Percentiles rank a stretch among this genome's conserved stretches.
phyloP scores from a whole-genome alignment of 2,113 vertebrate genomes.

The Alethe castanea region DNA sequence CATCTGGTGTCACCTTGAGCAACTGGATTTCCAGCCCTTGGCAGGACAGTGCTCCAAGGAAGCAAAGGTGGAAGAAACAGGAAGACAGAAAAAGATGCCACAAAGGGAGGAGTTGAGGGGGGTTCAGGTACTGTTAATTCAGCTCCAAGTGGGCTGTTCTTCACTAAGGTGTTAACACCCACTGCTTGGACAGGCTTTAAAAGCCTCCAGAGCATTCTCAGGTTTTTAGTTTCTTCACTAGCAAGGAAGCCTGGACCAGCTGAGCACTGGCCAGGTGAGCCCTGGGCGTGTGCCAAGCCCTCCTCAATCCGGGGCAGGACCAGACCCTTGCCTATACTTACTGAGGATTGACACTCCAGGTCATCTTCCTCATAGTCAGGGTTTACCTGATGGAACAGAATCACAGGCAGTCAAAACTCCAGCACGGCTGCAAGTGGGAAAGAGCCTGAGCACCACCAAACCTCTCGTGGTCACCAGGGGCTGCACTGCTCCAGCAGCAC shows the following conservation, averaged over 20 bases:
- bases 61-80: not conserved
- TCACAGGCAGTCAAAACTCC: conserved; percentile 74
- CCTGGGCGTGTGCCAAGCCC: conserved; percentile 28
- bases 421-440: conserved; percentile 56
- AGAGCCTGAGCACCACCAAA: conserved; percentile 45
- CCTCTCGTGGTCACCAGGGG: accelerated
- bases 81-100: not conserved
- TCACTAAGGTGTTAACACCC: not conserved
- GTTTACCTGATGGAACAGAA: conserved; percentile 88
- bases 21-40: not conserved
- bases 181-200: not conserved
- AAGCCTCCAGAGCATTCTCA: not conserved
- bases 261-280: not conserved
- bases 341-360: conserved; percentile 88
- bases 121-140: not conserved
- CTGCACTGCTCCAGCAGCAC: not conserved
- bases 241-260: not conserved
- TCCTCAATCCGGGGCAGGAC: conserved; percentile 49
- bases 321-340: conserved; percentile 79
- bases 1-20: not conserved
- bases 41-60: not conserved
- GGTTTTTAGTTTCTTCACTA: not conserved
- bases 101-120: not conserved
- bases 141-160: not conserved
- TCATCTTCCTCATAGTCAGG: conserved; percentile 93